Evolutionary conservation across 2,888 invertebrate species (phyloP).

Genomic region (Thereva unica): DNA sequence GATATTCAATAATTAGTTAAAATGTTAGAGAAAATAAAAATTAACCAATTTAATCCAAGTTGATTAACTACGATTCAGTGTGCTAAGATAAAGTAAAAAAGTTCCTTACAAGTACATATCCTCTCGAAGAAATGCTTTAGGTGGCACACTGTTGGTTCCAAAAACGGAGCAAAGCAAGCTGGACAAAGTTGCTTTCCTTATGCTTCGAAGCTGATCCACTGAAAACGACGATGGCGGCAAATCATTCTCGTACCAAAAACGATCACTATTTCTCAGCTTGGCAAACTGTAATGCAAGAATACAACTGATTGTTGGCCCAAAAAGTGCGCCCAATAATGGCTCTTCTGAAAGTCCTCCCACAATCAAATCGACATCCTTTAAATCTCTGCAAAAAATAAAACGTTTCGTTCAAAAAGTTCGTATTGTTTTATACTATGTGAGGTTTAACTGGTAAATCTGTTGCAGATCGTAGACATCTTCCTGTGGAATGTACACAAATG

Average conservation of each 20-base stretch:
- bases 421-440: neutral
- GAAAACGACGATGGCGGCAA: constrained; percentile 83
- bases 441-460: constrained; percentile 68
- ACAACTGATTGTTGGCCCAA: constrained; percentile 89
- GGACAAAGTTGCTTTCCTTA: constrained; percentile 78
- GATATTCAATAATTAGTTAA: neutral
- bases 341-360: constrained; percentile 82
- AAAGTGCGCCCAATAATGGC: constrained; percentile 76
- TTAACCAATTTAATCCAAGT: neutral
- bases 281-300: constrained; percentile 82
- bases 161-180: constrained; percentile 79
- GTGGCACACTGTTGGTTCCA: constrained; percentile 73
- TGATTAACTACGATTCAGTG: too few relatives aligned
- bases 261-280: constrained; percentile 80
- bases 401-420: neutral
- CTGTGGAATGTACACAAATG: constrained; percentile 52
- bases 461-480: constrained; percentile 67
- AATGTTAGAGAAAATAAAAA: neutral
- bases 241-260: constrained; percentile 96
- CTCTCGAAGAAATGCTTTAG: constrained; percentile 81
- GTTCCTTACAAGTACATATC: constrained; percentile 80
- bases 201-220: constrained; percentile 76
- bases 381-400: constrained; percentile 58
- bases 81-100: constrained; percentile 42
- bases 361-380: constrained; percentile 82